Conservation (phyloP, 1,140 invertebrate genomes). For the Helicoverpa armigera region DNA sequence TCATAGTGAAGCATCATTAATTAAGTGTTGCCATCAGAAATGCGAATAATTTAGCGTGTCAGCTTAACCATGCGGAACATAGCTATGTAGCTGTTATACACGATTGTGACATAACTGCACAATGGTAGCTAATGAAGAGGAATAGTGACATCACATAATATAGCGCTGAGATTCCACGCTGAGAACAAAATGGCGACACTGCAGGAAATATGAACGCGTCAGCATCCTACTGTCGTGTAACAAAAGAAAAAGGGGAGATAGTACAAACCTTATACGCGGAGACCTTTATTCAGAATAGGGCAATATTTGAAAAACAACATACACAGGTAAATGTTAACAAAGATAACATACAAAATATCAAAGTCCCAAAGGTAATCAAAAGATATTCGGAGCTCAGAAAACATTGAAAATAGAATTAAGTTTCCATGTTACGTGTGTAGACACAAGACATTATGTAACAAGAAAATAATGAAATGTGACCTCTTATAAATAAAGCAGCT, state of each 20-base stretch:
- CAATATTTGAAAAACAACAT: neutral
- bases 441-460: neutral
- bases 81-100: neutral
- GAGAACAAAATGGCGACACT: neutral
- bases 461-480: neutral
- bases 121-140: slow-evolving; percentile 27
- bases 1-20: slow-evolving; percentile 3
- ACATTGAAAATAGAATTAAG: neutral
- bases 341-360: no score
- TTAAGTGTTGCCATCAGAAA: neutral
- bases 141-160: slow-evolving; percentile 8
- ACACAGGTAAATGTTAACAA: neutral
- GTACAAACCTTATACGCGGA: neutral
- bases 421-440: neutral
- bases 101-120: neutral
- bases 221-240: neutral
- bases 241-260: slow-evolving; percentile 1
- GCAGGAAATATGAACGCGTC: neutral
- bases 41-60: slow-evolving; percentile 18
- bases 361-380: no score
- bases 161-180: neutral
- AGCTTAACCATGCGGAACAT: neutral
- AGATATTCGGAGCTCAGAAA: neutral
- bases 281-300: neutral
- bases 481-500: slow-evolving; percentile 13